Evolutionary conservation across 2,888 invertebrate species (phyloP).

Genomic region (Drosophila seclusa): DNA sequence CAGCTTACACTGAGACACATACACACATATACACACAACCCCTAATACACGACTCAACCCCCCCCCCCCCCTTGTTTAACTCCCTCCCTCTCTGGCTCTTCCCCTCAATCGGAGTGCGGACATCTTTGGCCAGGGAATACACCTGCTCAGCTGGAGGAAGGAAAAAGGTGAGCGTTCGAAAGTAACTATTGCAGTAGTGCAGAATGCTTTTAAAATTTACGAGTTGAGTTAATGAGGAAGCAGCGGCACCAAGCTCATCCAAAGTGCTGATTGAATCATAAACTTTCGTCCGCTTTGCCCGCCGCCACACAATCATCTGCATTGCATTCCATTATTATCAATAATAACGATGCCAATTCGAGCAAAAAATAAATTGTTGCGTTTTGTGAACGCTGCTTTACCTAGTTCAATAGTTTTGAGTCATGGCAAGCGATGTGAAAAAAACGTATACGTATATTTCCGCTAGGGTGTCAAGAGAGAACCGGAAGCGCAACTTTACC

Average conservation of each 20-base stretch:
- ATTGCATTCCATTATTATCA: constrained; percentile 4
- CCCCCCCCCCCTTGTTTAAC: neutral
- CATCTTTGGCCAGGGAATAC: constrained; percentile 41
- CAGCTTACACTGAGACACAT: constrained; percentile 15
- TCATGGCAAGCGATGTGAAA: neutral
- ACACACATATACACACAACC: neutral
- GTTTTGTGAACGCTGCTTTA: neutral
- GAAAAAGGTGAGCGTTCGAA: neutral
- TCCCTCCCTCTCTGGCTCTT: neutral
- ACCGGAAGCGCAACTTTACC: neutral
- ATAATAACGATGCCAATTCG: constrained; percentile 13
- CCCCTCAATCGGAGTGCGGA: neutral
- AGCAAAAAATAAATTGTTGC: constrained; percentile 13
- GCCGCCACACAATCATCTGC: neutral
- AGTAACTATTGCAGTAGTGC: constrained; percentile 52
- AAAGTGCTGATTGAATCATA: constrained; percentile 58
- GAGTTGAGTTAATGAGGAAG: constrained; percentile 57
- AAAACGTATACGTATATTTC: neutral
- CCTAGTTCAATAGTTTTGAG: neutral
- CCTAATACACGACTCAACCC: neutral
- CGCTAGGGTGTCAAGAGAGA: neutral
- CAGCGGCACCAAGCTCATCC: constrained; percentile 48
- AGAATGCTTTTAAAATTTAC: constrained; percentile 55
- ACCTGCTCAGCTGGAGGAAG: constrained; percentile 6
- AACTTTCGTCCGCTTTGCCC: constrained; percentile 19